Percentiles rank a stretch among this genome's conserved stretches.
Conservation (phyloP, 2,888 invertebrate species). For the Andrena chrysosceles region DNA sequence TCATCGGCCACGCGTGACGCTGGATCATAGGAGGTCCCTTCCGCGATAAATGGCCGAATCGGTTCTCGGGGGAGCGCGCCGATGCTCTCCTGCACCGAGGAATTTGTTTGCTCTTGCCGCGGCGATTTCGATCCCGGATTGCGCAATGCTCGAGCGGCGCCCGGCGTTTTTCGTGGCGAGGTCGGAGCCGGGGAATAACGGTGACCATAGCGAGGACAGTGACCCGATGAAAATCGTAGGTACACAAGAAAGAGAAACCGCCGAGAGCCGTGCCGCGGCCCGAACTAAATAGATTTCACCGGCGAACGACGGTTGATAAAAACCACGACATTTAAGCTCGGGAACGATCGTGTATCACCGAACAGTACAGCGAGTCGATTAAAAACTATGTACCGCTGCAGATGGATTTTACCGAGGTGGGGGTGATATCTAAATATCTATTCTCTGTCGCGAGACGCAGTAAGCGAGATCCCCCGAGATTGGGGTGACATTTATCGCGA, state of each 20-base stretch:
- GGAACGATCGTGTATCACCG: conserved; percentile 3
- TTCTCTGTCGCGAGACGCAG: not conserved
- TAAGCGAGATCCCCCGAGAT: not conserved
- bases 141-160: conserved; percentile 51
- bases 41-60: not conserved
- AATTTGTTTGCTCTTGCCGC: not conserved
- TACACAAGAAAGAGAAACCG: conserved; percentile 74
- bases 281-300: conserved; percentile 71
- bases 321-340: conserved; percentile 54
- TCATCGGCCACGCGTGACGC: not conserved
- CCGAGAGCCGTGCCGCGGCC: conserved; percentile 55
- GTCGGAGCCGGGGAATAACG: conserved; percentile 72
- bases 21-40: not conserved
- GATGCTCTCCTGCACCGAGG: too few relatives aligned
- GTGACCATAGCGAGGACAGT: conserved; percentile 73
- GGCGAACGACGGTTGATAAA: conserved; percentile 62
- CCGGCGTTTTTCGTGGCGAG: conserved; percentile 67
- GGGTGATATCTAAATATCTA: not conserved
- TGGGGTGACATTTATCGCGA: conserved; percentile 1
- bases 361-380: not conserved
- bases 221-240: conserved; percentile 75
- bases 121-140: conserved; percentile 47
- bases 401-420: too few relatives aligned
- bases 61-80: not conserved
- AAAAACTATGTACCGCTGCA: not conserved